Conservation (phyloP, 2,113 vertebrate genomes). For the Paraplagusia blochii region DNA sequence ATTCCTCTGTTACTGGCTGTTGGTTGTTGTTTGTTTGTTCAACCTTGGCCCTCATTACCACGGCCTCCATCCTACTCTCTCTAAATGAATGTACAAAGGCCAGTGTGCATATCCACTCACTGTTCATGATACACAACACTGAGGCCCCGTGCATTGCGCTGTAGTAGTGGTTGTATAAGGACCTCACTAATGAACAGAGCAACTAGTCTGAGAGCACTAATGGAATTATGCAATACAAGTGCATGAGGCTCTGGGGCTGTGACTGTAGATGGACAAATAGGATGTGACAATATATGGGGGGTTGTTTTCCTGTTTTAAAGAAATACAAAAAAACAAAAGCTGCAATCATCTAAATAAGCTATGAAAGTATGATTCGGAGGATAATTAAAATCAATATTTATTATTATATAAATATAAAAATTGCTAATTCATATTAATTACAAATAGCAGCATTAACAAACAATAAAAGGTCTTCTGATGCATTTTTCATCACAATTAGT, state of each 20-base stretch:
- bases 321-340: not conserved
- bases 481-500: too few species aligned
- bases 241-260: conserved; percentile 17
- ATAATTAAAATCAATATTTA: not conserved
- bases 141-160: conserved; percentile 61
- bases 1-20: conserved; percentile 48
- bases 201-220: conserved; percentile 63
- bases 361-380: not conserved
- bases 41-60: conserved; percentile 68
- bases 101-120: conserved; percentile 58
- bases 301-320: too few species aligned
- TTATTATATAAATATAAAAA: not conserved
- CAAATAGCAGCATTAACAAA: too few species aligned
- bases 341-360: not conserved
- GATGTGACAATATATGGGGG: conserved; percentile 53
- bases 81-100: conserved; percentile 43
- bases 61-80: conserved; percentile 44
- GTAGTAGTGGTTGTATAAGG: conserved; percentile 54
- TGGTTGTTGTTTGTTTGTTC: conserved; percentile 52
- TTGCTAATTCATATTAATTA: too few species aligned
- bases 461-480: too few species aligned
- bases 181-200: conserved; percentile 58
- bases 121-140: conserved; percentile 53
- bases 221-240: conserved; percentile 69
- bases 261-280: conserved; percentile 37